Evolutionary conservation across 2,888 invertebrate species (phyloP), one percentile per base, ranked within the genome.

Genomic region (Amphimallon solstitiale): DNA sequence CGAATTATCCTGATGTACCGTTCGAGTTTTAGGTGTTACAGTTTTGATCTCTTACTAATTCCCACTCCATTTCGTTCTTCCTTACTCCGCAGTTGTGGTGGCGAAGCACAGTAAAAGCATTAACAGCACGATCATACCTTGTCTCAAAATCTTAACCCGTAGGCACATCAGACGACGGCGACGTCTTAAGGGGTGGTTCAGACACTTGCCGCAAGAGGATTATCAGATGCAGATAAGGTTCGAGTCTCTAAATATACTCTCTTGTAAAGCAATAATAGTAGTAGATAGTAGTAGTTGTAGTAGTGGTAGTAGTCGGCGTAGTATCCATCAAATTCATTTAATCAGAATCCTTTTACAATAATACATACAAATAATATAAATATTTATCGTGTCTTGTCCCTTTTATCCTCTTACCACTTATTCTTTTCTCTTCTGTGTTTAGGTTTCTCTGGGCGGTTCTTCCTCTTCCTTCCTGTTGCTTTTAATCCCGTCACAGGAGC

Each of bases 121-220:
- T 82, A 82, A 79, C 79, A 79, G 79, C 81, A 81, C 81, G 81
- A 80, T 81, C 81, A 77, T 81, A 81, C 80, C 80, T 81, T 80
- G 80, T 79, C 79, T 80, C 74, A 73, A 64, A 78, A 80, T 80
- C 81, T 81, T 80, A 78, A 78, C 78, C 80, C 74, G 73, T 74
- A 77, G 29, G 6, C 75, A 78, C 77, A 78, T 77, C 78, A 78
- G 78, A 74, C 74, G 72, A 72, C 77, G 75, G 80, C 74, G 72
- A 72, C 77, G 75, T 80, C 80, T 80, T 80, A 78, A 14, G 78
- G 73, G 74, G 80, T 76, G 79, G 78, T 79, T 78, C 78, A 78
- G 77, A 79, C 78, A 77, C 73, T 76, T 76, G 74, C 81, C 81
- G 75, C 81, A 82, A 82, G 81, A 74, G 79, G 81, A 82, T 82